These are phyloP conservation scores for Aradophagus sp. DNA, from an alignment of 1,140 invertebrate species.

Conservation along the genomic window DNA sequence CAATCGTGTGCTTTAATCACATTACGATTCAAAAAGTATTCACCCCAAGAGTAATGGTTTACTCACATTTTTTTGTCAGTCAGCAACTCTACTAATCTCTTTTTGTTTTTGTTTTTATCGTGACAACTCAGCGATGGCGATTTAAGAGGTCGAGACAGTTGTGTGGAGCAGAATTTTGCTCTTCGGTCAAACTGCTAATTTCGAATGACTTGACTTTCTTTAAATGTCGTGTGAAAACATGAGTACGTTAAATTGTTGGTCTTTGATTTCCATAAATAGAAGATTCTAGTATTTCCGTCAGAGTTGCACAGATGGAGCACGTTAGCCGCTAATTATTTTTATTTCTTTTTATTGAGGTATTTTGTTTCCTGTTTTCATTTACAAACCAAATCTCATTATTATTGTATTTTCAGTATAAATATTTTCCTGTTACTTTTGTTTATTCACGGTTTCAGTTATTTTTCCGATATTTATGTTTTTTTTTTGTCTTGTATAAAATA, in stretches of 20 bases:
- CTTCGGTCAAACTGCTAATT: constrained; percentile 10
- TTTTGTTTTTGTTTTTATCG: constrained; percentile 12
- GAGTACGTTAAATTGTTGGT: constrained; percentile 24
- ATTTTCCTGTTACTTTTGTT: too few species aligned
- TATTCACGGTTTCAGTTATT: too few species aligned
- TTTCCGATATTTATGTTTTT: too few species aligned
- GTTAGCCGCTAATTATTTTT: too few species aligned
- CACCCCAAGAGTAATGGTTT: constrained; percentile 23
- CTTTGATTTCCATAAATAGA: constrained; percentile 36
- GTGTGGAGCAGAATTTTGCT: neutral
- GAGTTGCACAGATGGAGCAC: constrained; percentile 3
- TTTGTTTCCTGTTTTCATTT: too few species aligned
- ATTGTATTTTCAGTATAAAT: too few species aligned
- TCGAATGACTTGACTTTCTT: constrained; percentile 38
- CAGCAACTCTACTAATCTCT: too few species aligned
- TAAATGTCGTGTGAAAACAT: constrained; percentile 5
- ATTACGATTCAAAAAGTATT: constrained; percentile 18
- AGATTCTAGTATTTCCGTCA: neutral
- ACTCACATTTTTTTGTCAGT: constrained; percentile 29
- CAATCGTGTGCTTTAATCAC: constrained; percentile 18
- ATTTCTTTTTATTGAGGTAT: too few species aligned
- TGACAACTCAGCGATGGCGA: constrained; percentile 3
- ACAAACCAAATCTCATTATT: too few species aligned
- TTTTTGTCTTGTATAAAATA: too few species aligned
- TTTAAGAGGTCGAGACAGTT: neutral